These are phyloP conservation scores for Pogoniulus pusillus DNA, from an alignment of 2,797 vertebrate genomes.

Conservation along the genomic window DNA sequence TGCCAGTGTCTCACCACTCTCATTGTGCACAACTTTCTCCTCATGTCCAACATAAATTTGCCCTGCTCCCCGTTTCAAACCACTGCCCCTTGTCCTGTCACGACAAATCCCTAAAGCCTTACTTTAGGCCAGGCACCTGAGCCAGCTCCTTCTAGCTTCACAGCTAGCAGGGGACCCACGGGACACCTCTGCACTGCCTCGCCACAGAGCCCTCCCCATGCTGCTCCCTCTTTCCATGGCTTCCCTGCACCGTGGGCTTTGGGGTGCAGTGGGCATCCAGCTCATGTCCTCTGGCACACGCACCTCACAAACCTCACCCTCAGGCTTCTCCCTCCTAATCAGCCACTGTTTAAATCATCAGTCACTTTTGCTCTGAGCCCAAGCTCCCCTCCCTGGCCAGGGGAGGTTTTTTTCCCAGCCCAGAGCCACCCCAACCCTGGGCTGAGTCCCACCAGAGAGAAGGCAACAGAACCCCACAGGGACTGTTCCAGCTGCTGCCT, in stretches of 20 bases:
- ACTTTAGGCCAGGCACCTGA: background rate
- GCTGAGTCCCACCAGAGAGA: accelerated
- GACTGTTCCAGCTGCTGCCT: background rate
- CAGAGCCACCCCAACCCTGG: accelerated
- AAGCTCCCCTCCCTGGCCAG: accelerated
- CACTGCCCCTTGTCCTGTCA: no score
- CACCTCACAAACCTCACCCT: background rate
- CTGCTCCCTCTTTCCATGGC: background rate
- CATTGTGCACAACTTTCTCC: no score
- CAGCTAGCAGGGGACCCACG: accelerated
- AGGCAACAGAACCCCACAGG: background rate
- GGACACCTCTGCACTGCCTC: background rate
- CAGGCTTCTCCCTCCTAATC: accelerated
- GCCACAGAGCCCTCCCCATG: background rate
- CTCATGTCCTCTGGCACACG: accelerated
- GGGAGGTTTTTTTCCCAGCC: background rate
- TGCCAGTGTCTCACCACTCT: no score
- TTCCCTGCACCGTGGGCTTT: accelerated
- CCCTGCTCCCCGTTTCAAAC: background rate
- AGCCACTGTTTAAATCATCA: background rate
- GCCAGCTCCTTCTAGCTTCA: background rate
- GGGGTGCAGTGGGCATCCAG: accelerated
- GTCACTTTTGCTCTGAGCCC: background rate
- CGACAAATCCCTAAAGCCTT: background rate
- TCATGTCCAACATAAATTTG: no score